Conservation (phyloP, 2,888 invertebrate species). For the Tetramorium bicarinatum region DNA sequence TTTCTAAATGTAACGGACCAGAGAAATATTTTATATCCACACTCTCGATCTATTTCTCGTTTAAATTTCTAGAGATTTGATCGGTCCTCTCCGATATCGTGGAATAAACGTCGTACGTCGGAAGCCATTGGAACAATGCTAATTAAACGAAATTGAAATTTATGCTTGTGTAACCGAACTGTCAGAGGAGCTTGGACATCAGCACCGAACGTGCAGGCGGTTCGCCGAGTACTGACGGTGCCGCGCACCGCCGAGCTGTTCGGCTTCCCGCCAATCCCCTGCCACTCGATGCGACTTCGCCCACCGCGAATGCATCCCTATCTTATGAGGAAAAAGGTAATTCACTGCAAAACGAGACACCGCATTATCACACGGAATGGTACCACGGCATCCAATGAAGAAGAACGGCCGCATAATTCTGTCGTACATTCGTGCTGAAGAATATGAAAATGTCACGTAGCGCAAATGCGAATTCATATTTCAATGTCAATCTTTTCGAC, state of each 20-base stretch:
- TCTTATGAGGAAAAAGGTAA: constrained; percentile 51
- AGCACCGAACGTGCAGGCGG: constrained; percentile 79
- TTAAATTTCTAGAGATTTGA: constrained; percentile 15
- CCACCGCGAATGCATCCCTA: constrained; percentile 57
- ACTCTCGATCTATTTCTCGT: neutral
- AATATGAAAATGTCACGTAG: constrained; percentile 21
- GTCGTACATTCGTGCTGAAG: neutral
- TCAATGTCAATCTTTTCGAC: neutral
- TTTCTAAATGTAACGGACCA: neutral
- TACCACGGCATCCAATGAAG: constrained; percentile 35
- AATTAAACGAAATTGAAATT: constrained; percentile 19
- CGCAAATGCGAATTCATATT: constrained; percentile 5
- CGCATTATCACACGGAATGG: constrained; percentile 52
- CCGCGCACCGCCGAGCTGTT: constrained; percentile 76
- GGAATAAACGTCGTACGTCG: neutral
- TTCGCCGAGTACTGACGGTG: constrained; percentile 80
- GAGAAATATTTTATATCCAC: constrained; percentile 5
- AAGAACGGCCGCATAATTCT: constrained; percentile 18
- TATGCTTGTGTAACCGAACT: constrained; percentile 40
- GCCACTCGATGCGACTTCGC: constrained; percentile 70
- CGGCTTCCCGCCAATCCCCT: constrained; percentile 79
- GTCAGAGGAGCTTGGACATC: constrained; percentile 21
- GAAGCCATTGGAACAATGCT: neutral
- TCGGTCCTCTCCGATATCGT: neutral
- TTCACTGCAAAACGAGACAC: constrained; percentile 55